A percentile compares a stretch with the other conserved stretches of the same genome.
phyloP scores from a whole-genome alignment of 2,797 vertebrate genomes.

The Chiloscyllium punctatum region DNA sequence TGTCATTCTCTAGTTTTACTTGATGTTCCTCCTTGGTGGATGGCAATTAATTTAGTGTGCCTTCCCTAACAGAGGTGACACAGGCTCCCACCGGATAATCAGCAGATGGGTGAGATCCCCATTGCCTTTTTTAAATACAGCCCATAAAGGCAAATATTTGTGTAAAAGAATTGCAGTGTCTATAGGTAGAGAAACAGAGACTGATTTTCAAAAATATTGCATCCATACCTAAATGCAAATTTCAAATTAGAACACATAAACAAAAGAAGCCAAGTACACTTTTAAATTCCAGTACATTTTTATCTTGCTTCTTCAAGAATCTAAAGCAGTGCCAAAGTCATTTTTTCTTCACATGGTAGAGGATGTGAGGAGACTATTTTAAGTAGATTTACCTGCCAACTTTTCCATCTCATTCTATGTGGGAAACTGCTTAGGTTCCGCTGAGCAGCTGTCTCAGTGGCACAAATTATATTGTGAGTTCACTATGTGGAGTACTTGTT shows the following conservation, averaged over 20 bases:
- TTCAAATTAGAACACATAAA: background rate
- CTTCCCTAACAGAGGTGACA: no score
- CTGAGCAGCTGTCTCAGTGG: background rate
- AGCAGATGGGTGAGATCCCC: background rate
- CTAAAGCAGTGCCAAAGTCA: background rate
- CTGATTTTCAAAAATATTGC: background rate
- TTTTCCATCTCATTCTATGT: background rate
- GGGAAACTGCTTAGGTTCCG: background rate
- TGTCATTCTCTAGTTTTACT: no score
- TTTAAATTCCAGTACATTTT: background rate
- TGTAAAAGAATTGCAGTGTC: background rate
- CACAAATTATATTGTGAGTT: background rate
- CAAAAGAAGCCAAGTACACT: background rate
- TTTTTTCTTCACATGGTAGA: background rate
- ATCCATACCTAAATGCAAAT: background rate
- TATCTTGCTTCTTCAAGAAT: background rate
- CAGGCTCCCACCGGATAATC: background rate
- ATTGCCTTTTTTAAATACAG: background rate
- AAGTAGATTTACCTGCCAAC: slow-evolving; percentile 3
- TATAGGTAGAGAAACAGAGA: background rate
- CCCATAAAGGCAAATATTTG: background rate
- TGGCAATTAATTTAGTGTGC: no score
- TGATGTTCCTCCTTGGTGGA: no score
- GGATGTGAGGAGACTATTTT: background rate
- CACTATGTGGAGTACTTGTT: background rate